Conservation (phyloP, 1,140 invertebrate species). For the Aethina tumida region DNA sequence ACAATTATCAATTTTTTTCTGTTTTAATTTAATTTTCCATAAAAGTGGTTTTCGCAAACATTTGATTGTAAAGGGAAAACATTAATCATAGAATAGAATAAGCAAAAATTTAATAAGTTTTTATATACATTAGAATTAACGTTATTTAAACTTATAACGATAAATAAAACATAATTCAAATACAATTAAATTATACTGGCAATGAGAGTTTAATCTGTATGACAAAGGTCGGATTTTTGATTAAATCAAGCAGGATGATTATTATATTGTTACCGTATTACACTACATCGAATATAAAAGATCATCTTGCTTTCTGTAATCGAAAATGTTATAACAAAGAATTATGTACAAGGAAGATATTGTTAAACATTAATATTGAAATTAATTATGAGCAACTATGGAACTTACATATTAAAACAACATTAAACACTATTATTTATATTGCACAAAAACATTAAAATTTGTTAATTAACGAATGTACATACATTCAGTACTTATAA, state of each 20-base stretch:
- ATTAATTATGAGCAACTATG: slow-evolving; percentile 10
- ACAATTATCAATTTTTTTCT: neutral
- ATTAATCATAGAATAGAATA: slow-evolving; percentile 26
- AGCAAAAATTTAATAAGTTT: slow-evolving; percentile 26
- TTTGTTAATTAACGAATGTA: slow-evolving; percentile 13
- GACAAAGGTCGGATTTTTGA: no score
- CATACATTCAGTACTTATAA: slow-evolving; percentile 21
- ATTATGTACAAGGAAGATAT: slow-evolving; percentile 7
- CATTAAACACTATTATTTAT: slow-evolving; percentile 14
- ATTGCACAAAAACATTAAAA: slow-evolving; percentile 26
- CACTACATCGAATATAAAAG: slow-evolving; percentile 11
- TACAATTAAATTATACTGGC: slow-evolving; percentile 9
- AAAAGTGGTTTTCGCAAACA: slow-evolving; percentile 31
- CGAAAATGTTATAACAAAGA: slow-evolving; percentile 7
- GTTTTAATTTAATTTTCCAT: slow-evolving; percentile 26
- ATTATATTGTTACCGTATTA: slow-evolving; percentile 8
- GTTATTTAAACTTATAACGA: slow-evolving; percentile 17
- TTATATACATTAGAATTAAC: slow-evolving; percentile 22
- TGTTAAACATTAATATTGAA: slow-evolving; percentile 14
- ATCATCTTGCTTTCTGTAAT: neutral
- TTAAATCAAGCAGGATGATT: no score
- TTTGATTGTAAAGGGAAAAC: slow-evolving; percentile 32
- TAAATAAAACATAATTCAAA: slow-evolving; percentile 13
- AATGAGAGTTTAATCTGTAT: slow-evolving; percentile 6
- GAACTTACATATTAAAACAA: slow-evolving; percentile 12